Conservation (phyloP, 37 sponge, comb jelly and placozoan genomes). For the Mnemiopsis leidyi region DNA sequence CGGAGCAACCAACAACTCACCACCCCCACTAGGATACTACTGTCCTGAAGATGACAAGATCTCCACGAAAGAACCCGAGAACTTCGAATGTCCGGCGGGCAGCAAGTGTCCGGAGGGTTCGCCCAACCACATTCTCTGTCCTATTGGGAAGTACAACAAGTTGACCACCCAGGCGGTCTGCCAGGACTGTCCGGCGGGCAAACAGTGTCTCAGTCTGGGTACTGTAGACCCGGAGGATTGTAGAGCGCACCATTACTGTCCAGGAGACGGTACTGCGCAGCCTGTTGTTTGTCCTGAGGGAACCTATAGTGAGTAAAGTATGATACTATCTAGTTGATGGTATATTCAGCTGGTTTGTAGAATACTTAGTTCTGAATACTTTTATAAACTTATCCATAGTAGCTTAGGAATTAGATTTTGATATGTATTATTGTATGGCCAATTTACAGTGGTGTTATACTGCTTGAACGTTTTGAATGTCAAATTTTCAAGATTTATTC, state of each 20-base stretch:
- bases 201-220: neutral
- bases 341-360: neutral
- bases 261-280: constrained; percentile 55
- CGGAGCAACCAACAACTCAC: no score
- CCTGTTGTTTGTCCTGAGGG: constrained; percentile 60
- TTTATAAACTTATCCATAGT: no score
- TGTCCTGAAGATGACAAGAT: constrained; percentile 48
- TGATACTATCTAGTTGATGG: neutral
- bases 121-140: neutral
- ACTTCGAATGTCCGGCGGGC: constrained; percentile 64
- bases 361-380: no score
- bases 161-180: neutral
- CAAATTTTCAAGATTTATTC: no score
- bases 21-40: constrained; percentile 63
- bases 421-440: no score
- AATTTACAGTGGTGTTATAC: no score
- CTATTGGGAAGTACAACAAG: constrained; percentile 1
- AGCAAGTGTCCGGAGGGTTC: constrained; percentile 62
- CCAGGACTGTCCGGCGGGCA: neutral
- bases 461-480: no score
- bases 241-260: constrained; percentile 61
- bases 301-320: neutral
- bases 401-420: no score
- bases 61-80: neutral
- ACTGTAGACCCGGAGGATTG: constrained; percentile 13